Conservation (phyloP, 2,888 invertebrate species). For the Alloscopus bannaensis region DNA sequence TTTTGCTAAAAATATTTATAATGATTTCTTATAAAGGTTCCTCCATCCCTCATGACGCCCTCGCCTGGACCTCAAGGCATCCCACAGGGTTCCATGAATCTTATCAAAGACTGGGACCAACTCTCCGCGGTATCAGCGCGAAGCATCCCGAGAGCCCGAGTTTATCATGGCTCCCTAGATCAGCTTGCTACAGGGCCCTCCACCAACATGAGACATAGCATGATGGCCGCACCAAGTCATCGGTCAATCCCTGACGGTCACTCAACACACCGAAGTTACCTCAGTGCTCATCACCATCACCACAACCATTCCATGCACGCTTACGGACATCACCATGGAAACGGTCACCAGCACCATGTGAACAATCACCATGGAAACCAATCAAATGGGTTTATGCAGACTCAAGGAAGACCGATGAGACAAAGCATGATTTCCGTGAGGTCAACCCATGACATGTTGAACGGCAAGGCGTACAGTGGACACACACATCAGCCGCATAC, state of each 20-base stretch:
- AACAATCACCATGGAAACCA: conserved; percentile 29
- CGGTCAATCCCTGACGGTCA: conserved; percentile 71
- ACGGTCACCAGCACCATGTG: conserved; percentile 4
- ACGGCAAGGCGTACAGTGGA: not conserved
- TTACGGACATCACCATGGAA: conserved; percentile 34
- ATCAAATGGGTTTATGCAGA: conserved; percentile 60
- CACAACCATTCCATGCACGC: conserved; percentile 71
- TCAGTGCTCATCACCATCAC: conserved; percentile 72
- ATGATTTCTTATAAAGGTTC: conserved; percentile 34
- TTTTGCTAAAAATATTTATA: not conserved
- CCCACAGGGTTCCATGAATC: conserved; percentile 67
- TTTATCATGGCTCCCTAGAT: conserved; percentile 78
- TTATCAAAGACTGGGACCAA: conserved; percentile 85
- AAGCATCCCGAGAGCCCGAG: conserved; percentile 90
- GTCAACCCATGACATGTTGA: conserved; percentile 69
- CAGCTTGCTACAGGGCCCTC: conserved; percentile 59
- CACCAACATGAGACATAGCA: conserved; percentile 50
- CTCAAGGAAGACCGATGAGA: conserved; percentile 70
- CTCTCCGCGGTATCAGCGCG: conserved; percentile 94
- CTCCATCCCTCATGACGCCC: conserved; percentile 67
- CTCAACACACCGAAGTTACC: conserved; percentile 70
- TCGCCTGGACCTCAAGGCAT: conserved; percentile 70
- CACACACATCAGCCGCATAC: not conserved
- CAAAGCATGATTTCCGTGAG: conserved; percentile 70
- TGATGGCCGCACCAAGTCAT: conserved; percentile 56